Base-by-base conservation (phyloP, 2,113 vertebrate species). In the Bostrychus sinensis region DNA sequence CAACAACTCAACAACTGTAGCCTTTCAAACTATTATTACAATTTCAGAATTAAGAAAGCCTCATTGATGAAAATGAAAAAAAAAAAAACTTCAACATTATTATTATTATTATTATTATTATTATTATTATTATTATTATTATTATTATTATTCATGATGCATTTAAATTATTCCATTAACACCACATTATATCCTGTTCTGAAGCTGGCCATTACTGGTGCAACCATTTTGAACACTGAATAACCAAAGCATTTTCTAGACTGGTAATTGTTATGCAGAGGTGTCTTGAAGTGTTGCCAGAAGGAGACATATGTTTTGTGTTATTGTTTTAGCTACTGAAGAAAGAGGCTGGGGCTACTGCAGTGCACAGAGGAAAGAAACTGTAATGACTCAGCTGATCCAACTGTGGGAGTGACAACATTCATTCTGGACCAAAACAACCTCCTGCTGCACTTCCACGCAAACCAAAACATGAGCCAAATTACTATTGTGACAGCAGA, bases 301-400 rank as follows among this genome's bases (percentile, higher is more conserved):
- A 54, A 20, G 68, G 62, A 80, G 72, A 70, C 78, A 80, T 50
- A 62, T 74, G 68, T 67, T 66, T 39, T 5, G 26, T 30, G 76
- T 82, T 84, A 81, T 56, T 71, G 50, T 34, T 50, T 58, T 23
- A 37, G 75, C 75, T 72, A 73, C 72, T 55, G 41, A 13, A 12
- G 70, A 63, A 75, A 71, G 51, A 22, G 23, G 51, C 59, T 1
- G 12, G 41, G 61, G 56, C 14, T 37, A 22, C 62, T 16, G 36
- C 69, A 42, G 55, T 62, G 75, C 56, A 50, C 30, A 41, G 34
- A 66, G 55, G 43, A 70, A 62, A 48, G 25, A 53, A 22, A 42
- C 26, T 48, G 56, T 74, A 46, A 67, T 62, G 74, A 78, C 67
- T 65, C 71, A 32, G 22, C 54, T 8, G 48, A 62, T 48, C 50